Evolutionary conservation across 2,888 invertebrate species (phyloP).

Genomic region (Hydriomena furcata): DNA sequence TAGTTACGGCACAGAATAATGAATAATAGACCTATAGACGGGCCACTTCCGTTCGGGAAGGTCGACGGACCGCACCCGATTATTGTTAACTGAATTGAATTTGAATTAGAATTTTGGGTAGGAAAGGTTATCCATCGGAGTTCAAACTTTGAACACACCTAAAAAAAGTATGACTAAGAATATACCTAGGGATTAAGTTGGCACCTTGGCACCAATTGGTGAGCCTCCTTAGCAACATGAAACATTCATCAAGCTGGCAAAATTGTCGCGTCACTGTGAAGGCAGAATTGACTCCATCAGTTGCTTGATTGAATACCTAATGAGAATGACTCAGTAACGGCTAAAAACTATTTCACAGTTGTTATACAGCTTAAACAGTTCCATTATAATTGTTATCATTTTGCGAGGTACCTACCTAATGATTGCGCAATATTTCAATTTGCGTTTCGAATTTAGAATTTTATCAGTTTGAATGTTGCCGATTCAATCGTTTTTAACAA

Average conservation of each 20-base stretch:
- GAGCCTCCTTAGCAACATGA: not conserved
- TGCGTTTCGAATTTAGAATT: conserved; percentile 4
- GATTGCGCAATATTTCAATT: conserved; percentile 24
- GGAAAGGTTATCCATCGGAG: too few relatives aligned
- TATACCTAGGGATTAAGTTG: too few relatives aligned
- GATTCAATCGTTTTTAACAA: too few relatives aligned
- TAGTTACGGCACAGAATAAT: conserved; percentile 8
- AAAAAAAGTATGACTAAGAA: too few relatives aligned
- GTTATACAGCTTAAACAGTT: conserved; percentile 39
- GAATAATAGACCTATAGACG: conserved; percentile 32
- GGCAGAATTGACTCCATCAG: conserved; percentile 34
- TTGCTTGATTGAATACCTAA: conserved; percentile 40
- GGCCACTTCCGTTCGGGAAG: conserved; percentile 51
- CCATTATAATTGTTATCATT: conserved; percentile 30
- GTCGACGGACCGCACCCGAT: conserved; percentile 51
- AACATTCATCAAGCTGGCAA: not conserved
- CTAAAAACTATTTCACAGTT: conserved; percentile 45
- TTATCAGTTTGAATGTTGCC: too few relatives aligned
- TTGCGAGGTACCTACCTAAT: too few relatives aligned
- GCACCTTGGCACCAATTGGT: not conserved
- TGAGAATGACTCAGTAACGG: conserved; percentile 38
- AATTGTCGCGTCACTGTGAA: conserved; percentile 29
- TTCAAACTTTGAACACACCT: too few relatives aligned
- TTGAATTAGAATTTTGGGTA: conserved; percentile 16
- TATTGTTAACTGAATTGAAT: conserved; percentile 35